phyloP scores from a whole-genome alignment of 2,797 vertebrate genomes.

The Natrix natrix region DNA sequence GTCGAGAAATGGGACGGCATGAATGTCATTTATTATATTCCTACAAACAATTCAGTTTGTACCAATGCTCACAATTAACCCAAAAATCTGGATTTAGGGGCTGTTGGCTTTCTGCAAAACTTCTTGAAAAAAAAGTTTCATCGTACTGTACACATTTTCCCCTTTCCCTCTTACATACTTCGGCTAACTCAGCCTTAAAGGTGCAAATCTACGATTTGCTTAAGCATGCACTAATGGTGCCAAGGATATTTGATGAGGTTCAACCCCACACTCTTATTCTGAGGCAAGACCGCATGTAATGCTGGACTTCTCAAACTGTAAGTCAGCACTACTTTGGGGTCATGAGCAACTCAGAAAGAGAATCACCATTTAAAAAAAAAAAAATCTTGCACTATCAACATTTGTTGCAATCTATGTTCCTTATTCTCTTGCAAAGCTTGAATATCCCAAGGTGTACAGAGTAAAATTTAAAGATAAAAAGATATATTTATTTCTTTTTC shows the following conservation, averaged over 20 bases:
- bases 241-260: background rate
- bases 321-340: background rate
- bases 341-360: background rate
- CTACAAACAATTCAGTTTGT: constrained; percentile 13
- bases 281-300: constrained; percentile 14
- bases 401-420: background rate
- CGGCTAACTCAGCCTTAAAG: constrained; percentile 29
- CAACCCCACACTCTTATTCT: constrained; percentile 30
- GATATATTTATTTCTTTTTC: background rate
- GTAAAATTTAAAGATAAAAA: background rate
- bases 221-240: constrained; percentile 7
- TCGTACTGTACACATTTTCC: background rate
- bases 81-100: background rate
- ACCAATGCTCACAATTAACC: constrained; percentile 21
- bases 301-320: background rate
- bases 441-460: background rate
- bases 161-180: background rate
- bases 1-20: background rate
- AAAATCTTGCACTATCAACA: background rate
- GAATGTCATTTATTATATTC: background rate
- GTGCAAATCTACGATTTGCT: constrained; percentile 47
- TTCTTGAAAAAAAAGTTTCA: background rate
- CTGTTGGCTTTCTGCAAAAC: background rate
- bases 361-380: background rate
- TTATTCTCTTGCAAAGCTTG: background rate